Conservation (phyloP, 2,888 invertebrate genomes). For the Polyommatus iphigenia region DNA sequence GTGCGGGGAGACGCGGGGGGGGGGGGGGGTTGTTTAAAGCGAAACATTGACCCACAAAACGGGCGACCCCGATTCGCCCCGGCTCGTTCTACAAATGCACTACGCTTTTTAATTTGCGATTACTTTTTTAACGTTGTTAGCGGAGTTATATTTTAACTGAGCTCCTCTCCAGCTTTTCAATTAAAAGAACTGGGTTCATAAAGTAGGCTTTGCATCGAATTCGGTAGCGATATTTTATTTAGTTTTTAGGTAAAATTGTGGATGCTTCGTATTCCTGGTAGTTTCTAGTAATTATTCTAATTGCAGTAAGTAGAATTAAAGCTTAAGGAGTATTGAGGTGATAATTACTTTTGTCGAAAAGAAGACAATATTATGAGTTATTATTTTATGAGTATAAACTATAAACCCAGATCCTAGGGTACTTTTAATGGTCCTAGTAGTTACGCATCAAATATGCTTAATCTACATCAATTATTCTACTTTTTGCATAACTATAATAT, state of each 20-base stretch:
- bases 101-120: conserved; percentile 22
- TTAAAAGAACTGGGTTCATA: conserved; percentile 6
- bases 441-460: too few species aligned
- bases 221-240: not conserved
- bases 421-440: too few species aligned
- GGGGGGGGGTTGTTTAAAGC: not conserved
- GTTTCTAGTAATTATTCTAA: too few species aligned
- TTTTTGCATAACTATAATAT: too few species aligned
- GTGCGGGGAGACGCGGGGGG: not conserved
- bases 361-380: too few species aligned
- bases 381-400: too few species aligned
- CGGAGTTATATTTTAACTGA: conserved; percentile 5
- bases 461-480: too few species aligned
- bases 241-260: not conserved
- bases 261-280: not conserved
- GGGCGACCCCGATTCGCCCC: conserved; percentile 3
- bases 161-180: not conserved
- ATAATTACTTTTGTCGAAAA: too few species aligned
- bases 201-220: conserved; percentile 14
- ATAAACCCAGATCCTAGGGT: too few species aligned
- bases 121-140: conserved; percentile 22
- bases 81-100: not conserved
- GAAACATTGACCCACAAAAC: conserved; percentile 12
- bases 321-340: too few species aligned
- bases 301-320: too few species aligned